Conservation (phyloP, 37 sponge, comb jelly and placozoan species). For the Amphimedon queenslandica region DNA sequence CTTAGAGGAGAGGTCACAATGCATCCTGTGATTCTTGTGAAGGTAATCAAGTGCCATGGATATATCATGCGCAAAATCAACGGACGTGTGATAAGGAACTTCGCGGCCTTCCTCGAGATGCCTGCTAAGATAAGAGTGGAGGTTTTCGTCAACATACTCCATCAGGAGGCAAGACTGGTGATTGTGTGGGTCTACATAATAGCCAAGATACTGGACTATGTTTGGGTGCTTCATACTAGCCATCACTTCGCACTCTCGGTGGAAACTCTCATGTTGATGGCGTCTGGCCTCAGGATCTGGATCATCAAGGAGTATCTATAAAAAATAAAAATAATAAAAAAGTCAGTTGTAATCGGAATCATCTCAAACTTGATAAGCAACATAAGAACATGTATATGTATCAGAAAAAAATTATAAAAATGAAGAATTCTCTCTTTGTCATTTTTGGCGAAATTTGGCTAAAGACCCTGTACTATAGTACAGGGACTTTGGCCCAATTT, state of each 20-base stretch:
- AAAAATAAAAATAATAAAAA: no score
- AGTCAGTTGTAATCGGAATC: no score
- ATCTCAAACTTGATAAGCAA: no score
- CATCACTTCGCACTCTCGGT: slow-evolving; percentile 8
- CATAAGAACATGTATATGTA: no score
- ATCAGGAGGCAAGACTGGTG: not conserved
- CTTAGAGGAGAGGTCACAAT: not conserved
- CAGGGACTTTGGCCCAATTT: no score
- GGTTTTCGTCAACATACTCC: not conserved
- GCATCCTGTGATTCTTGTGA: not conserved
- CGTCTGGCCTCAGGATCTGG: not conserved
- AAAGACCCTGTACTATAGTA: no score
- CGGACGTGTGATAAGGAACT: not conserved
- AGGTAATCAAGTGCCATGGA: not conserved
- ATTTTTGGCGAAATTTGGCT: no score
- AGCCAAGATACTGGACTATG: slow-evolving; percentile 24
- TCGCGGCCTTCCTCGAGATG: not conserved
- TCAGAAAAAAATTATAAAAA: no score
- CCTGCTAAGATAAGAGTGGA: not conserved
- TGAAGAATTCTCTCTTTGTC: no score
- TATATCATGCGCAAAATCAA: not conserved
- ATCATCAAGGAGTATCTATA: not conserved
- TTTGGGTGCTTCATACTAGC: slow-evolving; percentile 26
- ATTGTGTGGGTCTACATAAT: slow-evolving; percentile 4
- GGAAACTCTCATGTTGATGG: slow-evolving; percentile 2